Evolutionary conservation across 2,797 vertebrate species (phyloP), one percentile per base, ranked within the genome.

Genomic region (Melanotaenia nigrans): DNA sequence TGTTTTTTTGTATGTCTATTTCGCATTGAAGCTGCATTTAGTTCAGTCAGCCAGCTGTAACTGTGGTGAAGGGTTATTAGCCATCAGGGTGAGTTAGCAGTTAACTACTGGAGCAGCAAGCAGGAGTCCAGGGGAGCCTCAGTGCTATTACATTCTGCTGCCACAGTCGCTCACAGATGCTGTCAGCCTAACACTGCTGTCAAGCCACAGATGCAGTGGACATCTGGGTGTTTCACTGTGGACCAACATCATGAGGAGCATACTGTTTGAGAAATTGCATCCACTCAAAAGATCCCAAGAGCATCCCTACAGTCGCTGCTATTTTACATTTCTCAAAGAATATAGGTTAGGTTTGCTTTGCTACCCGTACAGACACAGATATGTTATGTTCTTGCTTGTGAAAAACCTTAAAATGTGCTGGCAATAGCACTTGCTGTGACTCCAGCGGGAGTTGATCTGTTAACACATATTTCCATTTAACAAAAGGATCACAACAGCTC

Each of bases 51-150:
- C 86, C 88, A 90, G 87, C 87, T 85, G 80, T 89, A 89, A 87
- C 91, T 75, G 82, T 77, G 79, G 85, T 84, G 90, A 92, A 90
- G 89, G 91, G 90, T 92, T 92, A 90, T 93, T 93, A 92, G 89
- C 89, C 85, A 92, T 93, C 92, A 90, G 89, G 88, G 83, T 85
- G 82, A 89, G 91, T 92, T 91, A 91, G 87, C 86, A 72, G 88
- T 88, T 90, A 86, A 83, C 85, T 85, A 79, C 79, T 84, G 82
- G 81, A 86, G 88, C 86, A 87, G 90, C 82, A 80, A 85, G 88
- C 84, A 74, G 77, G 86, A 88, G 87, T 90, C 78, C 88, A 81
- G 75, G 84, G 82, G 86, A 89, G 77, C 83, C 83, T 79, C 78
- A n/a, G 72, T 53, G 82, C 88, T 86, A 89, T 92, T 90, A 92